Conservation (phyloP, 1,140 invertebrate genomes). For the Melipona quadrifasciata region DNA sequence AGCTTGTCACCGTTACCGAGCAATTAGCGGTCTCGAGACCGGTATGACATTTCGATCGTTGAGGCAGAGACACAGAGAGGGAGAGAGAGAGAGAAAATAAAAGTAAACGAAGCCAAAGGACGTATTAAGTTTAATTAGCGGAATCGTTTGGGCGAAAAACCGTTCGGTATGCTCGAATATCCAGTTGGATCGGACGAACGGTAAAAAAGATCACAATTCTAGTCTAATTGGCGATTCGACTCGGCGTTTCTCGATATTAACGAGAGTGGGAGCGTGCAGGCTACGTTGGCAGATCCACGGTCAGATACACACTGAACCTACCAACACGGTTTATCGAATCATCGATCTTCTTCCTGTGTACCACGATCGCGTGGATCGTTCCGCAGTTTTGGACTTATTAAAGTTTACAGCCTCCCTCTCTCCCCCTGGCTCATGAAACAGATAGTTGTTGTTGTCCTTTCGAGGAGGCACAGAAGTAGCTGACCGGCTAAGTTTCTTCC, state of each 20-base stretch:
- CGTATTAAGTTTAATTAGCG: conserved; percentile 33
- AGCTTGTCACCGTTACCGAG: conserved; percentile 28
- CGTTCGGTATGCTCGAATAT: neutral
- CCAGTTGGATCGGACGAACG: neutral
- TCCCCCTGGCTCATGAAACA: conserved; percentile 10
- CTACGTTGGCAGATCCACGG: conserved; percentile 9
- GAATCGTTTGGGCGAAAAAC: neutral
- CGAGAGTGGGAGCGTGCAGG: neutral
- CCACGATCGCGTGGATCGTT: conserved; percentile 34
- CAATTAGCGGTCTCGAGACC: conserved; percentile 42
- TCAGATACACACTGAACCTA: neutral
- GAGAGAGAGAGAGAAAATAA: neutral
- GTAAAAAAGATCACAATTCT: conserved; percentile 14
- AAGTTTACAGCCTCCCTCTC: conserved; percentile 51
- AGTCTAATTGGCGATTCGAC: conserved; percentile 33
- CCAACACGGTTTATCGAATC: conserved; percentile 7
- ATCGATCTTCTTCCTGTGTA: conserved; percentile 16
- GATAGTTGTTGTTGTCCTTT: conserved; percentile 15
- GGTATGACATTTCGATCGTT: conserved; percentile 48
- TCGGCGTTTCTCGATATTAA: conserved; percentile 37
- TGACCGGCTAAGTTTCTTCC: neutral
- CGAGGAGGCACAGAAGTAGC: neutral
- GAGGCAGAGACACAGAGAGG: neutral
- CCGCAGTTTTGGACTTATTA: conserved; percentile 54
- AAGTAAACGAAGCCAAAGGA: neutral